phyloP scores from a whole-genome alignment of 2,888 invertebrate genomes.

The Ramazzottius varieornatus region DNA sequence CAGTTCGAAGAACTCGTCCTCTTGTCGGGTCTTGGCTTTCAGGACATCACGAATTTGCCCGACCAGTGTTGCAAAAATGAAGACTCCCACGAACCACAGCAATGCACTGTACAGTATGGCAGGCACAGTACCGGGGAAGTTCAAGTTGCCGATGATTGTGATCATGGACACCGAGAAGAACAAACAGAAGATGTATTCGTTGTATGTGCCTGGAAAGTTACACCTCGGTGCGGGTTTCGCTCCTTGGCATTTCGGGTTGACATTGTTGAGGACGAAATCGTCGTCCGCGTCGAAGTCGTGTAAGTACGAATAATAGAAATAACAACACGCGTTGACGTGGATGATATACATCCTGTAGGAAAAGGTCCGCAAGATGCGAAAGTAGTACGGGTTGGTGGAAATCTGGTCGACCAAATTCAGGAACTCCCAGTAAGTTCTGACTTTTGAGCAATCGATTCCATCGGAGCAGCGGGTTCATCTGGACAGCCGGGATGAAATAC shows the following conservation, averaged over 20 bases:
- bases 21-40: background rate
- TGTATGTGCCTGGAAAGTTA: background rate
- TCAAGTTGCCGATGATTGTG: background rate
- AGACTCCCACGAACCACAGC: background rate
- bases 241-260: background rate
- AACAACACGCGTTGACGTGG: background rate
- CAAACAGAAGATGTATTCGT: background rate
- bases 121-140: background rate
- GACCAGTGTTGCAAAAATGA: background rate
- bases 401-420: background rate
- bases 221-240: background rate
- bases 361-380: background rate
- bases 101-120: background rate
- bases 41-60: background rate
- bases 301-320: background rate
- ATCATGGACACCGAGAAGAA: background rate
- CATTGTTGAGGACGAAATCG: background rate
- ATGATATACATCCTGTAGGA: background rate
- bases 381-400: background rate
- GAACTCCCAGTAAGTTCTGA: background rate
- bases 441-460: background rate
- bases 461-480: background rate
- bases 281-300: background rate
- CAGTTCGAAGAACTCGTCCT: conserved; percentile 45
- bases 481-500: background rate